Conservation (phyloP, 2,888 invertebrate genomes). For the Bruchidius siliquastri region DNA sequence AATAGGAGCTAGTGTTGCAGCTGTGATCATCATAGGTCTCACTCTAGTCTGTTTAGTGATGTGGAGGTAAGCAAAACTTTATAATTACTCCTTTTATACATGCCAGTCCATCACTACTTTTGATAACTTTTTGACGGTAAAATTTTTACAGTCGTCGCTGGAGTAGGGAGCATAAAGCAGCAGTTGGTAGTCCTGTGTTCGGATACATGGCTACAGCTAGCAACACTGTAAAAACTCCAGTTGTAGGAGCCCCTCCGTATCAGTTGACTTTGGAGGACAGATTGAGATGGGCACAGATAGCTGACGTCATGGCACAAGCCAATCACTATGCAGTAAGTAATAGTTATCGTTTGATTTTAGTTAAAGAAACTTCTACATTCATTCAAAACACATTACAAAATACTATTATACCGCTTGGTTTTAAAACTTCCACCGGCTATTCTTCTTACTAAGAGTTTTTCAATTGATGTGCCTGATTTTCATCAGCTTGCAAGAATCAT, state of each 20-base stretch:
- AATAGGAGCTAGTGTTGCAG: conserved; percentile 83
- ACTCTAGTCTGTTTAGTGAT: conserved; percentile 82
- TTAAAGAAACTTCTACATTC: too few species aligned
- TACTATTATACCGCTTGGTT: too few species aligned
- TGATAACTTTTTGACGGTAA: too few species aligned
- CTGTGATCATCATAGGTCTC: conserved; percentile 80
- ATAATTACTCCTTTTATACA: background rate
- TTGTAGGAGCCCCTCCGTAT: conserved; percentile 72
- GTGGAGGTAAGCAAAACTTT: conserved; percentile 70
- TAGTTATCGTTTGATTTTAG: background rate
- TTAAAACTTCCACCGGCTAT: too few species aligned
- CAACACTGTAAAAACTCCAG: conserved; percentile 66
- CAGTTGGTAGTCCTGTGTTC: conserved; percentile 77
- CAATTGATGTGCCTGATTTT: too few species aligned
- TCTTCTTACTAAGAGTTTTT: too few species aligned
- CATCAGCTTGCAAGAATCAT: too few species aligned
- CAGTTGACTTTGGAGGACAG: conserved; percentile 75
- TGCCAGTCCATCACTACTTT: background rate
- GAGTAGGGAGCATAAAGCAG: conserved; percentile 82
- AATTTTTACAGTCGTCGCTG: conserved; percentile 66
- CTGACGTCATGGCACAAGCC: conserved; percentile 82
- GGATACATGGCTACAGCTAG: conserved; percentile 76
- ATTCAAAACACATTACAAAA: too few species aligned
- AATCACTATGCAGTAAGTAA: conserved; percentile 75
- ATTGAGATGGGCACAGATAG: conserved; percentile 83